phyloP scores from a whole-genome alignment of 2,888 invertebrate species.

The Drosophila meridionalis region DNA sequence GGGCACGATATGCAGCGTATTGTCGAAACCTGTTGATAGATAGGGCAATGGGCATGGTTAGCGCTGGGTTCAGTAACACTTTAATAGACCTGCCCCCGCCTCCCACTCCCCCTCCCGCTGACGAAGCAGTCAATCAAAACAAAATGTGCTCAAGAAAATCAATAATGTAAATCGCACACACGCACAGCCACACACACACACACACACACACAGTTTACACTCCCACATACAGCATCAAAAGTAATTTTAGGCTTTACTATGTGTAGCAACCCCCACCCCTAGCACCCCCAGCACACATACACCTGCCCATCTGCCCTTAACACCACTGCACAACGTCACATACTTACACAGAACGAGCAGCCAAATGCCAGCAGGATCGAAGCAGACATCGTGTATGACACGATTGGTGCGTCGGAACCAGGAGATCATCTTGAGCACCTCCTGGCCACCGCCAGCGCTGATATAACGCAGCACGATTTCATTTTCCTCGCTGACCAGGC shows the following conservation, averaged over 20 bases:
- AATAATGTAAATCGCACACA: conserved; percentile 63
- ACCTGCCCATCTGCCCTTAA: background rate
- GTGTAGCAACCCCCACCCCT: background rate
- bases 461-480: conserved; percentile 84
- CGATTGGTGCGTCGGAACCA: conserved; percentile 84
- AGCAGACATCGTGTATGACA: conserved; percentile 90
- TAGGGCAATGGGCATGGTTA: conserved; percentile 10
- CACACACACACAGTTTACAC: conserved; percentile 29
- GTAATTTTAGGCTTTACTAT: conserved; percentile 61
- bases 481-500: conserved; percentile 84
- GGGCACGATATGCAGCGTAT: conserved; percentile 85
- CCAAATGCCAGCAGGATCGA: conserved; percentile 91
- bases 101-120: background rate
- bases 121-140: conserved; percentile 67
- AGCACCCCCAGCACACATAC: background rate
- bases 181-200: conserved; percentile 11
- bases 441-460: conserved; percentile 76
- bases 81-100: conserved; percentile 21
- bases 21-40: conserved; percentile 84
- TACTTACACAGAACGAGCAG: conserved; percentile 85
- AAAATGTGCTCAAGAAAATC: conserved; percentile 70
- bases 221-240: conserved; percentile 44
- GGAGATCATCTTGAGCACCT: conserved; percentile 83
- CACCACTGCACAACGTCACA: conserved; percentile 10
- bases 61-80: conserved; percentile 50